These are phyloP conservation scores for Sebastes reedi DNA, from an alignment of 2,797 vertebrate species.

Conservation along the genomic window DNA sequence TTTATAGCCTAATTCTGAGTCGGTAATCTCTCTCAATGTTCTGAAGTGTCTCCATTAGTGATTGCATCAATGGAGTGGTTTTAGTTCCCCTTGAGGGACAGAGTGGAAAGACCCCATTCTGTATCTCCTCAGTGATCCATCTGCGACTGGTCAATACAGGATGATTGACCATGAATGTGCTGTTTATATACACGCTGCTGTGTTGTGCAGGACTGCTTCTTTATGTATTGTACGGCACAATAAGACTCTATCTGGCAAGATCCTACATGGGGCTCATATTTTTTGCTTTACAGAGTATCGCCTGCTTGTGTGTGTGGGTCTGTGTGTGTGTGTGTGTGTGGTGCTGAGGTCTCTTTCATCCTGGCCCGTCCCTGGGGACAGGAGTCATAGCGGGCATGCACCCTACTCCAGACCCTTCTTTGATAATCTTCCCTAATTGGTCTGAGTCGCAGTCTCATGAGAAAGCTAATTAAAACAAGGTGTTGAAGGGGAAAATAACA, in stretches of 20 bases:
- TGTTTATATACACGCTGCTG: conserved; percentile 20
- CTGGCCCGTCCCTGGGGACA: conserved; percentile 57
- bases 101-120: conserved; percentile 57
- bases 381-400: conserved; percentile 74
- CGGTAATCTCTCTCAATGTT: conserved; percentile 67
- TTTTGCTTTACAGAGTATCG: conserved; percentile 18
- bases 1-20: conserved; percentile 76
- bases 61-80: conserved; percentile 65
- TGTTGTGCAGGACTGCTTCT: conserved; percentile 15
- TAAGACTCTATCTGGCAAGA: not conserved
- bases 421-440: conserved; percentile 83
- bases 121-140: conserved; percentile 67
- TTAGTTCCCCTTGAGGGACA: conserved; percentile 73
- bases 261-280: conserved; percentile 14
- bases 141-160: conserved; percentile 71
- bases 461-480: conserved; percentile 84
- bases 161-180: conserved; percentile 52
- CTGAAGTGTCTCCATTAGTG: conserved; percentile 76
- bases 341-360: conserved; percentile 75
- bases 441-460: conserved; percentile 77
- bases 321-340: not conserved
- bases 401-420: conserved; percentile 76
- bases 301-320: conserved; percentile 1
- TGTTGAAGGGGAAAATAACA: conserved; percentile 76
- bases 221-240: conserved; percentile 14